Evolutionary conservation across 2,888 invertebrate genomes (phyloP).

Genomic region (Hesperia comma): DNA sequence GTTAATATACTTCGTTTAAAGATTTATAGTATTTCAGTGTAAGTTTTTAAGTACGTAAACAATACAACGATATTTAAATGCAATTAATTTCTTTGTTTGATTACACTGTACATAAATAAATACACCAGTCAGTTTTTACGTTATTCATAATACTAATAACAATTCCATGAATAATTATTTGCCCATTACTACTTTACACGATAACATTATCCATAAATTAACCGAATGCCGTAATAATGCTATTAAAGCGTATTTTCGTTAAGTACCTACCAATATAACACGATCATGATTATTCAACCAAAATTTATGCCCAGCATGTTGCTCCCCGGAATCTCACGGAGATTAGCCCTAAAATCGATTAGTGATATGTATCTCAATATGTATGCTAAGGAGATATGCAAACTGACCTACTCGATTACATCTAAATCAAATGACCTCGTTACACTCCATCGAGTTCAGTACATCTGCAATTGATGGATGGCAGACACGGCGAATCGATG

Average conservation of each 20-base stretch:
- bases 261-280: not conserved
- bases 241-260: not conserved
- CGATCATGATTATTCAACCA: slow-evolving; percentile 9
- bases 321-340: slow-evolving; percentile 8
- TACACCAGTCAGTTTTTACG: no score
- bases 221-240: not conserved
- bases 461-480: slow-evolving; percentile 21
- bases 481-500: not conserved
- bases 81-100: no score
- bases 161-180: no score
- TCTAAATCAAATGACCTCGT: slow-evolving; percentile 22
- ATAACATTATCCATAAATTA: not conserved
- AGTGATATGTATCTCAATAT: slow-evolving; percentile 19
- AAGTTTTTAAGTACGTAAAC: no score
- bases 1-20: no score
- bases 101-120: no score
- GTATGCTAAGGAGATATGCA: slow-evolving; percentile 18
- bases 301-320: slow-evolving; percentile 5
- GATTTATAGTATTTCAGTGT: no score
- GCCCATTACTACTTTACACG: no score
- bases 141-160: no score
- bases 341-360: slow-evolving; percentile 23
- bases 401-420: slow-evolving; percentile 23
- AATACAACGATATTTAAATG: no score
- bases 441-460: slow-evolving; percentile 15